Base-by-base conservation (phyloP, 2,888 invertebrate species). In the Epinotia bilunana region DNA sequence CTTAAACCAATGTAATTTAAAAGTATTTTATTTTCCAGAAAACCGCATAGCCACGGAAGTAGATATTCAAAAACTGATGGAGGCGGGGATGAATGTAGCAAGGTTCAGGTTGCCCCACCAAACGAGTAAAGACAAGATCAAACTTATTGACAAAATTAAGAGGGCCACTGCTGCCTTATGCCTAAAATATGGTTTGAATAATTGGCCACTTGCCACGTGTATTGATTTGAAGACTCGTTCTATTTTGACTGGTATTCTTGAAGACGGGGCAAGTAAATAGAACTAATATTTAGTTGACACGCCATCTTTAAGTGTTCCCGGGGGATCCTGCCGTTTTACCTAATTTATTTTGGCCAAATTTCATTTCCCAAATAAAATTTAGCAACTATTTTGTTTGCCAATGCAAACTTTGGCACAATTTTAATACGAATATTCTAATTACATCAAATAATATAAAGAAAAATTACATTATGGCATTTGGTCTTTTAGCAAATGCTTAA, bases 211-310 rank as follows among this genome's bases (percentile, higher is more conserved):
- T 7, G 98, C 97, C 3, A 96, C 98, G 80, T 98, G 97, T 72
- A 89, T 98, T 67, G 98, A 98, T 83, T 96, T 98, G 0, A 97
- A 97, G 85, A 98, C 98, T 4, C 97, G 97, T 3, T 97, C 97
- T 88, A 97, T 98, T 79, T 95, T 96, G 82, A 98, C 97, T 64
- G 98, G 90, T 0, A 71, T 88, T 18, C 69, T 90, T 18, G 80
- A 85, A 80, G 76, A 80, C 78, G 88, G 87, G 11, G 65, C 75
- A 16, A 33, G 61, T n/a, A 18, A 6, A 33, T 70, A 11, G 6
- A 67, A 7, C 4, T 9, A 20, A 3, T 39, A 20, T 60, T 39
- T 69, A 12, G 7, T 7, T 58, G 0, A 6, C 43, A n/a, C 60
- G 18, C 1, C 13, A 5, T 16, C 0, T 1, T 6, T 4, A 16